A percentile compares a stretch with the other conserved stretches of the same genome.
These are phyloP conservation scores for Aphidius gifuensis DNA, from an alignment of 1,140 invertebrate genomes.

Conservation along the genomic window DNA sequence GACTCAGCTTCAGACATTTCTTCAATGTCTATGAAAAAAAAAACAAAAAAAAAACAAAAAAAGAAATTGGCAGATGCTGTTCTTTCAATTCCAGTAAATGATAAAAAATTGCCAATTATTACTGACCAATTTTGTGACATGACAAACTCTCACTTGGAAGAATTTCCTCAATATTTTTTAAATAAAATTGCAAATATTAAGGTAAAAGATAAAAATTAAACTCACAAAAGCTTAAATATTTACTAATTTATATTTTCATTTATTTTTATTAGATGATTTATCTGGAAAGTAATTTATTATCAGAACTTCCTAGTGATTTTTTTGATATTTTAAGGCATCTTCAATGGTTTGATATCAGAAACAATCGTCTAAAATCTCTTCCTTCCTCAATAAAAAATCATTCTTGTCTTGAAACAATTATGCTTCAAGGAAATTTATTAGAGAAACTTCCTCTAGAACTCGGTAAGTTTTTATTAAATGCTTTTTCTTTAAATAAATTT, in stretches of 20 bases:
- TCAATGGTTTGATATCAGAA: slow-evolving; percentile 59
- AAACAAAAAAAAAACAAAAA: not conserved
- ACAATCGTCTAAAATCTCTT: slow-evolving; percentile 56
- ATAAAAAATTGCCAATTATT: slow-evolving; percentile 18
- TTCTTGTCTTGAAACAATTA: slow-evolving; percentile 53
- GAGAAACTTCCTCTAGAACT: slow-evolving; percentile 57
- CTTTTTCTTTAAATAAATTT: too few relatives aligned
- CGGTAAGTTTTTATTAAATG: slow-evolving; percentile 35
- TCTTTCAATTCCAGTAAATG: not conserved
- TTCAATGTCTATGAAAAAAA: slow-evolving; percentile 9
- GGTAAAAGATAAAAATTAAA: slow-evolving; percentile 24
- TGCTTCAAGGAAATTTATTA: slow-evolving; percentile 59
- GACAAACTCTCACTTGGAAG: slow-evolving; percentile 24
- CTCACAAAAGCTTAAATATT: not conserved
- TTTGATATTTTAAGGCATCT: slow-evolving; percentile 53
- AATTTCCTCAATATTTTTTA: slow-evolving; percentile 34
- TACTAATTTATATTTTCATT: slow-evolving; percentile 5
- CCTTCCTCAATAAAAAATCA: slow-evolving; percentile 57
- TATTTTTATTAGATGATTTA: slow-evolving; percentile 55
- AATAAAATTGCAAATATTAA: slow-evolving; percentile 28
- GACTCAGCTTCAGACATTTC: slow-evolving; percentile 6
- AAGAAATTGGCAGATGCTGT: slow-evolving; percentile 1
- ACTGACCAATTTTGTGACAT: slow-evolving; percentile 34
- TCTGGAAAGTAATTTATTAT: slow-evolving; percentile 57
- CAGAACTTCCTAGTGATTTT: slow-evolving; percentile 52